Conservation (phyloP, 1,140 invertebrate species). For the Propsilocerus akamusi region DNA sequence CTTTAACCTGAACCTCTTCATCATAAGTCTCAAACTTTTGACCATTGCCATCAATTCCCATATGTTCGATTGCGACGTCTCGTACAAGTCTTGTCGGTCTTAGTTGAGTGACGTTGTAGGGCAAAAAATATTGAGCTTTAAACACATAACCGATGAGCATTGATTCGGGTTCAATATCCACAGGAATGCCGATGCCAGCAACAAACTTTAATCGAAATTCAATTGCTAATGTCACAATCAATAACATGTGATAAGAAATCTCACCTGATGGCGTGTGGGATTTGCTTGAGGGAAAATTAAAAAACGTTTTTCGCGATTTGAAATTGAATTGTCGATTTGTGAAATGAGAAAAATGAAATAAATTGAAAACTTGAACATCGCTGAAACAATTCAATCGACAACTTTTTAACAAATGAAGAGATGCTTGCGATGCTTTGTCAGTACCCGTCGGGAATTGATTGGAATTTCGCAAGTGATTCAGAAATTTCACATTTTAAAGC, state of each 20-base stretch:
- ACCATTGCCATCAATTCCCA: background rate
- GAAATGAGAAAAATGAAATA: background rate
- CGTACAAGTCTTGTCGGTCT: background rate
- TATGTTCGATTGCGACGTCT: background rate
- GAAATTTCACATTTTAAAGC: too few relatives aligned
- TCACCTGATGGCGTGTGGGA: slow-evolving; percentile 18
- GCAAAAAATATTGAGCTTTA: slow-evolving; percentile 21
- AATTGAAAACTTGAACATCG: too few relatives aligned
- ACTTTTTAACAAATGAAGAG: too few relatives aligned
- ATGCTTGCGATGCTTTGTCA: too few relatives aligned
- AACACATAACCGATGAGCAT: slow-evolving; percentile 22
- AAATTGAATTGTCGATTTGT: background rate
- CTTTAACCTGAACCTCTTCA: background rate
- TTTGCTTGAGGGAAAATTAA: slow-evolving; percentile 18
- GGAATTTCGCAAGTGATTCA: too few relatives aligned
- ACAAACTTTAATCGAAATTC: slow-evolving; percentile 12
- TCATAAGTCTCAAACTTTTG: background rate
- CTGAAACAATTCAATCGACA: too few relatives aligned
- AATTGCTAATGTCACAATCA: background rate
- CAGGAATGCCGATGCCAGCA: slow-evolving; percentile 20
- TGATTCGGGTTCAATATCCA: slow-evolving; percentile 18
- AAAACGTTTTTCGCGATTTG: slow-evolving; percentile 10
- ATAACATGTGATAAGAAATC: background rate
- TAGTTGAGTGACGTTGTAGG: slow-evolving; percentile 7
- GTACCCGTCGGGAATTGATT: too few relatives aligned